phyloP scores from a whole-genome alignment of 2,797 vertebrate genomes.

The Synaphobranchus kaupii region DNA sequence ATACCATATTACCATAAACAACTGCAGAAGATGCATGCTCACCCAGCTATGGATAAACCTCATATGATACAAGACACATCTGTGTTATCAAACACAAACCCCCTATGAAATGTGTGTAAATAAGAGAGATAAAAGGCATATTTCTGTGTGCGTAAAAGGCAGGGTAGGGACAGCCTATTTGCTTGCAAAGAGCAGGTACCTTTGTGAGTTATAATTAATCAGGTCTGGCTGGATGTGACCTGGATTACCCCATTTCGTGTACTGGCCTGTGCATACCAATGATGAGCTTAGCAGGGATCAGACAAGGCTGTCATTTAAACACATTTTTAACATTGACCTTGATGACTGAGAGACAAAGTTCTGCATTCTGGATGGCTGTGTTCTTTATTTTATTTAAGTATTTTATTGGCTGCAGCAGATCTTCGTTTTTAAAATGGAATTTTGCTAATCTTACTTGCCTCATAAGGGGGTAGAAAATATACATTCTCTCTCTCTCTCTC shows the following conservation, averaged over 20 bases:
- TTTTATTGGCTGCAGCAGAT: background rate
- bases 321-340: slow-evolving; percentile 26
- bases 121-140: background rate
- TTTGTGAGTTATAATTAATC: slow-evolving; percentile 21
- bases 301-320: slow-evolving; percentile 26
- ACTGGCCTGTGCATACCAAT: slow-evolving; percentile 21
- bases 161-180: background rate
- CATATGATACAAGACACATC: background rate
- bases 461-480: background rate
- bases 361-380: background rate
- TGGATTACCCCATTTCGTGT: background rate
- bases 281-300: slow-evolving; percentile 22
- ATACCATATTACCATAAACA: background rate
- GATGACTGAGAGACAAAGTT: slow-evolving; percentile 4
- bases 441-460: background rate
- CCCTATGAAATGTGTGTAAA: background rate
- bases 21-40: background rate
- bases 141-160: background rate
- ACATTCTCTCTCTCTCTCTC: background rate
- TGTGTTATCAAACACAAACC: background rate
- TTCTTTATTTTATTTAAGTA: too few species aligned
- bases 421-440: background rate
- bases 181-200: slow-evolving; percentile 23
- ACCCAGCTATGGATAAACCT: background rate
- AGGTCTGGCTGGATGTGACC: slow-evolving; percentile 24